These are phyloP conservation scores for Myiagra hebetior DNA, from an alignment of 2,113 vertebrate genomes.

Conservation along the genomic window DNA sequence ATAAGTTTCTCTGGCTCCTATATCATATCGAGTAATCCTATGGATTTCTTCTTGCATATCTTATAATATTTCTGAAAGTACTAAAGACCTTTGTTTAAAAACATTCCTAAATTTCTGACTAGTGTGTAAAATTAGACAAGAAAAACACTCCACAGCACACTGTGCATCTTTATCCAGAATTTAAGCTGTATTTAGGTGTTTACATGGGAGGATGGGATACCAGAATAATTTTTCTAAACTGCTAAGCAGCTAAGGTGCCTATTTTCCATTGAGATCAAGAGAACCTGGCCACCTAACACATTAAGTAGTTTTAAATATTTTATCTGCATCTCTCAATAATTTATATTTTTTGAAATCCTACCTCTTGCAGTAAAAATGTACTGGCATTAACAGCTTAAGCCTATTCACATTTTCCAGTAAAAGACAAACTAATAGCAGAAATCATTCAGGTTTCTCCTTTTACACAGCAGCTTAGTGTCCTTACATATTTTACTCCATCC, in stretches of 20 bases:
- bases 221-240: constrained; percentile 22
- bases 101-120: neutral
- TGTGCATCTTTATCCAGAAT: neutral
- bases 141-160: neutral
- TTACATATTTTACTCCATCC: neutral
- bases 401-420: neutral
- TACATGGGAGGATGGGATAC: neutral
- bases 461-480: neutral
- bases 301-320: constrained; percentile 63
- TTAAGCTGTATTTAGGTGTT: neutral
- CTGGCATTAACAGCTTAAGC: constrained; percentile 10
- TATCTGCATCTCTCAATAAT: constrained; percentile 55
- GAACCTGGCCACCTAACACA: constrained; percentile 13
- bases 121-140: neutral
- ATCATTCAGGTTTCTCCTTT: neutral
- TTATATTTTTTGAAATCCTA: constrained; percentile 55
- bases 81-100: neutral
- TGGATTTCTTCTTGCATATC: neutral
- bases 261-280: constrained; percentile 40
- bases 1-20: neutral
- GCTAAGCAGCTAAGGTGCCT: constrained; percentile 17
- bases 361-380: constrained; percentile 27
- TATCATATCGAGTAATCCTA: neutral
- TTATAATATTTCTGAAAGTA: neutral
- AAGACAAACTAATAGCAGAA: constrained; percentile 16